These are phyloP conservation scores for Geodia barretti DNA, from an alignment of 37 sponge, comb jelly and placozoan species.

Conservation along the genomic window DNA sequence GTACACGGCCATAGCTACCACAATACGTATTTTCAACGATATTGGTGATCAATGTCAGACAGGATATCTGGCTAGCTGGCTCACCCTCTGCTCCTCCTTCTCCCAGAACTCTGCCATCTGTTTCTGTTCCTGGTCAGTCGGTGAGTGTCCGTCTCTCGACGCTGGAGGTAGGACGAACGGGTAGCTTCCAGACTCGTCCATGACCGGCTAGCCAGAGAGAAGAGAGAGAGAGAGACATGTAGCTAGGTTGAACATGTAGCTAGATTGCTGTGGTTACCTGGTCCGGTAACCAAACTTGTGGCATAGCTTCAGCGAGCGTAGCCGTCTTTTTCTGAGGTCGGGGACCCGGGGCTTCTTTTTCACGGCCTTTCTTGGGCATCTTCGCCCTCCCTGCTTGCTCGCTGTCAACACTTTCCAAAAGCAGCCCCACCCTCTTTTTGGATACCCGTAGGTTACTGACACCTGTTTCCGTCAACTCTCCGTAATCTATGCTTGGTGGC, in stretches of 20 bases:
- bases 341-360: background rate
- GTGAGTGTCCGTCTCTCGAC: background rate
- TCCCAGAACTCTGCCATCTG: conserved; percentile 66
- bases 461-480: too few relatives aligned
- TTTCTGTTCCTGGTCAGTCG: conserved; percentile 37
- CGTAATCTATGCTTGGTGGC: too few relatives aligned
- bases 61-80: too few relatives aligned
- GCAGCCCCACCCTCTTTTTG: conserved; percentile 22
- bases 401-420: background rate
- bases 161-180: background rate
- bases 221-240: background rate
- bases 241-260: background rate
- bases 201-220: too few relatives aligned
- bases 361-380: conserved; percentile 26
- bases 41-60: too few relatives aligned
- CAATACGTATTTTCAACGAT: too few relatives aligned
- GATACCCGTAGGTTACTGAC: too few relatives aligned
- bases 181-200: too few relatives aligned
- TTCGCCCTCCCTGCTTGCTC: background rate
- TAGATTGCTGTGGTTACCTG: too few relatives aligned
- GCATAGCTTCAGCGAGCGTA: conserved; percentile 4
- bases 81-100: conserved; percentile 63
- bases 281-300: conserved; percentile 51
- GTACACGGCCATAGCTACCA: too few relatives aligned
- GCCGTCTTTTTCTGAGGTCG: background rate